A percentile compares a stretch with the other conserved stretches of the same genome.
These are phyloP conservation scores for Daphoenositta chrysoptera DNA, from an alignment of 2,113 vertebrate genomes.

Conservation along the genomic window DNA sequence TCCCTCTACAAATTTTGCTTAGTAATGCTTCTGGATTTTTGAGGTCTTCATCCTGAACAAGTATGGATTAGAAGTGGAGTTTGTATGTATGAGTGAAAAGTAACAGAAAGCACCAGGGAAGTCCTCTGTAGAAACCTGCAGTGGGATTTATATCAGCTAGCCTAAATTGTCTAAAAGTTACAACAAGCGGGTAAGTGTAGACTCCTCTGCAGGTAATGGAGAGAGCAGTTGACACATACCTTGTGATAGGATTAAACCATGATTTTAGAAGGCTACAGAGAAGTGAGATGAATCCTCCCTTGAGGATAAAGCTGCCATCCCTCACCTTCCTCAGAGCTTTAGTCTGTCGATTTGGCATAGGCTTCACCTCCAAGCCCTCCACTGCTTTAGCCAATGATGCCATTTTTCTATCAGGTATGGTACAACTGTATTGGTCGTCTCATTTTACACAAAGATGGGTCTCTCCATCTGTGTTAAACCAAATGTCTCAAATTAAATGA, in stretches of 20 bases:
- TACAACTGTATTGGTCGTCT: background rate
- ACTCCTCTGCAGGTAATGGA: background rate
- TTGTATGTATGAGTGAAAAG: background rate
- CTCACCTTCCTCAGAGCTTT: background rate
- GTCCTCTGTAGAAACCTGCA: background rate
- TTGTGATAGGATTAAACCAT: background rate
- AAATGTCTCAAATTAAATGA: background rate
- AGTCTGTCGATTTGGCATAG: background rate
- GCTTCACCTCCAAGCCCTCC: background rate
- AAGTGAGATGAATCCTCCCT: background rate
- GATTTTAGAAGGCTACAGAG: background rate
- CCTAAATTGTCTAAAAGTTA: background rate
- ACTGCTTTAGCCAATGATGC: background rate
- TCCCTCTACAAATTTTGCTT: background rate
- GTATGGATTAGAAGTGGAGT: background rate
- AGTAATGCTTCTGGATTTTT: background rate
- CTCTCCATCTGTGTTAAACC: background rate
- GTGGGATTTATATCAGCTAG: background rate
- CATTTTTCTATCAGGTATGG: background rate
- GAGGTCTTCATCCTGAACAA: background rate
- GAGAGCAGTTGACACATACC: background rate
- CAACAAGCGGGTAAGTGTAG: background rate
- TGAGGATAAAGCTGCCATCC: background rate
- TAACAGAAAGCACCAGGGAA: background rate
- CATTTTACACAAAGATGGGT: background rate